Conservation (phyloP, 2,113 vertebrate species). For the Cyprinus carpio region DNA sequence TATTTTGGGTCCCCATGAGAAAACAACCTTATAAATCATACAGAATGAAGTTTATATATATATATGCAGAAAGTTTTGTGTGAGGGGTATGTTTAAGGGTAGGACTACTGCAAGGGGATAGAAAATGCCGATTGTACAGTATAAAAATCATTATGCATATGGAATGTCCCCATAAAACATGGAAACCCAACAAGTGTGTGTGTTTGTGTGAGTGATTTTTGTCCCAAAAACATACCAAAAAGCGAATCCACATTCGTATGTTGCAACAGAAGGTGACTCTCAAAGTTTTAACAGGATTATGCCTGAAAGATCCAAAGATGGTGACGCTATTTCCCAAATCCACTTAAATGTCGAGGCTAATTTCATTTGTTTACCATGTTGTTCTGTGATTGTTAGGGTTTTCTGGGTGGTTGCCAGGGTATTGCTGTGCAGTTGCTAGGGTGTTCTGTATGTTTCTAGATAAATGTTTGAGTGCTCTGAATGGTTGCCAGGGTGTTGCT, state of each 20-base stretch:
- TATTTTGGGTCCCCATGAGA: no score
- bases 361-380: not conserved
- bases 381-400: not conserved
- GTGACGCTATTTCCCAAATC: not conserved
- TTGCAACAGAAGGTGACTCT: constrained; percentile 48
- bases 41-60: no score
- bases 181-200: not conserved
- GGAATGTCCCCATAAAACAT: no score
- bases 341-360: not conserved
- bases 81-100: no score
- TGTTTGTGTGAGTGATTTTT: no score
- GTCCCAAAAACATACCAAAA: not conserved
- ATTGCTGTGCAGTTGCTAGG: not conserved
- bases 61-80: no score
- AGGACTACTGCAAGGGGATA: no score
- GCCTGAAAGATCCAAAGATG: not conserved
- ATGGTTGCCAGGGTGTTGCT: no score
- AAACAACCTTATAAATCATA: no score
- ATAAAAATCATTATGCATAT: no score
- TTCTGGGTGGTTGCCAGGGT: not conserved
- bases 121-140: no score
- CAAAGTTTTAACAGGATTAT: constrained; percentile 42
- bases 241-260: not conserved
- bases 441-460: not conserved
- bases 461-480: no score